Conservation (phyloP, 2,797 vertebrate genomes). For the Huso huso region DNA sequence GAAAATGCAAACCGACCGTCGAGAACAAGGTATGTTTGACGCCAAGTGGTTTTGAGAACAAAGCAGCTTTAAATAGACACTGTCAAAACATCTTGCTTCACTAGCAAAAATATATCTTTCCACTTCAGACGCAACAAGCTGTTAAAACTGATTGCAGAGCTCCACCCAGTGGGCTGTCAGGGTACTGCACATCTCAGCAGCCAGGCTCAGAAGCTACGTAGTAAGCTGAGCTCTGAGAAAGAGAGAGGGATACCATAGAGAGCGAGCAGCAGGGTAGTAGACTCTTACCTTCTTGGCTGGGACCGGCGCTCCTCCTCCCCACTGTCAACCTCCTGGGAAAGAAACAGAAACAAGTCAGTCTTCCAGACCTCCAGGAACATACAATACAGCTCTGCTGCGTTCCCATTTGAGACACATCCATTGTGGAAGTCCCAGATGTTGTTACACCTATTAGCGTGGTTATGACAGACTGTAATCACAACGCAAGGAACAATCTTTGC, state of each 20-base stretch:
- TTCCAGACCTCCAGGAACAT: neutral
- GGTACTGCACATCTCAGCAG: neutral
- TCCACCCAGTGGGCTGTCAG: neutral
- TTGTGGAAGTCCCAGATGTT: neutral
- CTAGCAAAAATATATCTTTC: too few relatives aligned
- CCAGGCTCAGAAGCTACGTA: neutral
- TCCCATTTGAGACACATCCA: too few relatives aligned
- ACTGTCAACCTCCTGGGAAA: slow-evolving; percentile 81
- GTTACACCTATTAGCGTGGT: neutral
- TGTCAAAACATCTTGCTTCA: too few relatives aligned
- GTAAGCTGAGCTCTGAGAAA: neutral
- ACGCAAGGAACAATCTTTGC: slow-evolving; percentile 6
- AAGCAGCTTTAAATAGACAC: too few relatives aligned
- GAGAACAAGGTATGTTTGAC: too few relatives aligned
- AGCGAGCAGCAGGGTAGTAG: neutral
- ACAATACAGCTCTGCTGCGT: neutral
- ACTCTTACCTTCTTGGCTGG: slow-evolving; percentile 83
- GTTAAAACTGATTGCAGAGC: neutral
- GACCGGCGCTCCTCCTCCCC: slow-evolving; percentile 86
- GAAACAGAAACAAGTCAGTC: slow-evolving; percentile 18
- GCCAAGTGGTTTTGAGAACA: too few relatives aligned
- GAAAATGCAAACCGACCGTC: too few relatives aligned
- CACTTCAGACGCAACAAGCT: neutral
- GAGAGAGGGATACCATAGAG: neutral
- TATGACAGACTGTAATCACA: neutral